Evolutionary conservation across 2,113 vertebrate species (phyloP).

Genomic region (Machaerirhynchus nigripectus): DNA sequence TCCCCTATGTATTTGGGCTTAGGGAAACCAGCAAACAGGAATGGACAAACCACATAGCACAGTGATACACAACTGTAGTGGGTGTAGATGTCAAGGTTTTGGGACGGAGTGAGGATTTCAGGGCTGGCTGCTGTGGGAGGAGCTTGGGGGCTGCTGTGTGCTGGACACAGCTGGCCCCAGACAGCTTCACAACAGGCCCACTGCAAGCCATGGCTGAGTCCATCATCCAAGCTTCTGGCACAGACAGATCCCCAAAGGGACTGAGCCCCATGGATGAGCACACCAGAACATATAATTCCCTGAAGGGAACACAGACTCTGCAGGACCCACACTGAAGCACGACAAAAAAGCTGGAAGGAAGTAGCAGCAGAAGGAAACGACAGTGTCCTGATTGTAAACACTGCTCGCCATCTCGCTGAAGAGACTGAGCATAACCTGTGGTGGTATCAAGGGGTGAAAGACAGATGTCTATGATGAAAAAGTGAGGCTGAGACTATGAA

Average conservation of each 20-base stretch:
- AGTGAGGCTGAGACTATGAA: background rate
- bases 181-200: background rate
- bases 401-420: background rate
- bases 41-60: fast-evolving
- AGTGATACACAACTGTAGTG: background rate
- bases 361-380: background rate
- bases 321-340: background rate
- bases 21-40: background rate
- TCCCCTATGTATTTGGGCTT: background rate
- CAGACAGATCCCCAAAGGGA: background rate
- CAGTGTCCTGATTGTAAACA: background rate
- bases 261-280: background rate
- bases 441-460: background rate
- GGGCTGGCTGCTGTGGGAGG: background rate
- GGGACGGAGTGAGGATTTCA: background rate
- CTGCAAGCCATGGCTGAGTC: background rate
- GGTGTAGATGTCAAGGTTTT: background rate
- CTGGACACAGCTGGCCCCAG: background rate
- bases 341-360: background rate
- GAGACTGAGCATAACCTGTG: background rate
- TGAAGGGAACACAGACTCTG: background rate
- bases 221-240: background rate
- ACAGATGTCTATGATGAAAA: background rate
- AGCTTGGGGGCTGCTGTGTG: fast-evolving
- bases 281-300: background rate